Percentiles rank a stretch among this genome's conserved stretches.
Evolutionary conservation across 2,797 vertebrate species (phyloP).

Genomic region (Schizopygopsis malacanthus): DNA sequence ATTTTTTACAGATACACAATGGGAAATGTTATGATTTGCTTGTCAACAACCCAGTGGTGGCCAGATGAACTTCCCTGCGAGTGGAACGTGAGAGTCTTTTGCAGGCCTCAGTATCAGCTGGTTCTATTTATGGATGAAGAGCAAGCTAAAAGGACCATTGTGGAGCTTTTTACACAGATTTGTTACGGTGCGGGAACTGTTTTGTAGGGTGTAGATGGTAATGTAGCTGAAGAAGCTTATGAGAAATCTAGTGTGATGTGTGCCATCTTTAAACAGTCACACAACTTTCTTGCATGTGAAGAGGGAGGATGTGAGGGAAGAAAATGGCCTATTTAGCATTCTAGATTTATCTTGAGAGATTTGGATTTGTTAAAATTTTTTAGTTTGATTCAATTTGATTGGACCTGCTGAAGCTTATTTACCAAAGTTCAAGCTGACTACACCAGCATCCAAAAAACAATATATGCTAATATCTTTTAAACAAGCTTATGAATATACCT

Average conservation of each 20-base stretch:
- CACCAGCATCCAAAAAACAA: not conserved
- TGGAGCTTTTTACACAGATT: not conserved
- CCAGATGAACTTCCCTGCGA: constrained; percentile 36
- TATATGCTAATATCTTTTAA: not conserved
- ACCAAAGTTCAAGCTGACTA: not conserved
- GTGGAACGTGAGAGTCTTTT: constrained; percentile 44
- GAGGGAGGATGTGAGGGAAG: not conserved
- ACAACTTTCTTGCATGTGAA: not conserved
- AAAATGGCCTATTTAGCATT: not conserved
- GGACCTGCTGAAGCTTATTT: not conserved
- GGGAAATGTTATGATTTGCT: constrained; percentile 45
- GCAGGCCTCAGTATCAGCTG: constrained; percentile 48
- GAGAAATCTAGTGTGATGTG: not conserved
- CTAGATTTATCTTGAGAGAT: not conserved
- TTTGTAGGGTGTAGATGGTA: not conserved
- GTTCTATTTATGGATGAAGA: constrained; percentile 53
- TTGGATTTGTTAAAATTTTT: not conserved
- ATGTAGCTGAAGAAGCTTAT: not conserved
- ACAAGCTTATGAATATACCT: not conserved
- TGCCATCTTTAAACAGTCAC: not conserved
- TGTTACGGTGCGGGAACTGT: constrained; percentile 4
- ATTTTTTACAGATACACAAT: constrained; percentile 52
- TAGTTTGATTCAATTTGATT: not conserved
- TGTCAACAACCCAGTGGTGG: constrained; percentile 45
- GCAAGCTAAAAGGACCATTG: constrained; percentile 21